Conservation (phyloP, 2,113 vertebrate species). For the Hiodon tergisus region DNA sequence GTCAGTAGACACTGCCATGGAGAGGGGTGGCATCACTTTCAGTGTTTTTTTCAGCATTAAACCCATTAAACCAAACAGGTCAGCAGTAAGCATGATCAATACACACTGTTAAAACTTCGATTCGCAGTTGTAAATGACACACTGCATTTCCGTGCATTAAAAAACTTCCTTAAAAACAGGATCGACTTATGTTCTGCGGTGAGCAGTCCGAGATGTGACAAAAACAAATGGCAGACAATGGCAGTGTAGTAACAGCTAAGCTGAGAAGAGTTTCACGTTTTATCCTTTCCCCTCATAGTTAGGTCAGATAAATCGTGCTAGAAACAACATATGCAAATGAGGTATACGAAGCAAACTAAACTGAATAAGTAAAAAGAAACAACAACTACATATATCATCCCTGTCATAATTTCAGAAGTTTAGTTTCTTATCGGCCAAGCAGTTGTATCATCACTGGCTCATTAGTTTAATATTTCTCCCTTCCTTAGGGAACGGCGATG, state of each 20-base stretch:
- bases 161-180: not conserved
- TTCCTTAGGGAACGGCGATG: not conserved
- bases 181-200: too few species aligned
- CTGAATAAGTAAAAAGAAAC: not conserved
- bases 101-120: not conserved
- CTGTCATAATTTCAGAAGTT: not conserved
- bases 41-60: not conserved
- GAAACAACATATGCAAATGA: too few species aligned
- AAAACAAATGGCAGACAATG: too few species aligned
- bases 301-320: too few species aligned
- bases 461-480: not conserved
- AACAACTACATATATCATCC: not conserved
- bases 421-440: not conserved
- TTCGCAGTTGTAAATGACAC: not conserved
- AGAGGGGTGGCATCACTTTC: not conserved
- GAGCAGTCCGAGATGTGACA: too few species aligned
- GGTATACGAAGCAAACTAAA: not conserved
- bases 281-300: too few species aligned
- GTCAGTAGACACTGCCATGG: too few species aligned
- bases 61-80: conserved; percentile 1
- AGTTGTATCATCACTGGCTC: not conserved
- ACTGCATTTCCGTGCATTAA: not conserved
- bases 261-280: too few species aligned
- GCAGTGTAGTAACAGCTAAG: too few species aligned
- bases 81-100: not conserved